These are phyloP conservation scores for Yasuhikotakia modesta DNA, from an alignment of 2,797 vertebrate genomes.

Conservation along the genomic window DNA sequence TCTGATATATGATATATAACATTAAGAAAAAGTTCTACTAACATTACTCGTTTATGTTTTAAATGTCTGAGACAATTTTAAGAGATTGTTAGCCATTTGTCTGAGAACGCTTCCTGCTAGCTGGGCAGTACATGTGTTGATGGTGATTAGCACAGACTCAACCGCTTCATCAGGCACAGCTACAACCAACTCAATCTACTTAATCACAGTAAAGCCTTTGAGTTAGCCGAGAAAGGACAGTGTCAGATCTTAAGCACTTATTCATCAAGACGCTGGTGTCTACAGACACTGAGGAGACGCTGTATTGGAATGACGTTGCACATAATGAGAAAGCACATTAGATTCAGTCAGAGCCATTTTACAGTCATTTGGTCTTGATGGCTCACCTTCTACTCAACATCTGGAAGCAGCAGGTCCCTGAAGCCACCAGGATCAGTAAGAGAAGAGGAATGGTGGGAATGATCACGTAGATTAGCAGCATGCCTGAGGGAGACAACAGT, in stretches of 20 bases:
- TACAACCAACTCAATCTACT: slow-evolving; percentile 36
- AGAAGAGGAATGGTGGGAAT: slow-evolving; percentile 94
- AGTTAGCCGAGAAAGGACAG: slow-evolving; percentile 3
- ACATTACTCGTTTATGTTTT: too few relatives aligned
- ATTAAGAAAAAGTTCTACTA: too few relatives aligned
- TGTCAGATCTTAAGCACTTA: slow-evolving; percentile 33
- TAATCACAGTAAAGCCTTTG: slow-evolving; percentile 36
- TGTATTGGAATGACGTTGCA: slow-evolving; percentile 27
- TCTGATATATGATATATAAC: too few relatives aligned
- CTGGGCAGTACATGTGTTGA: slow-evolving; percentile 14
- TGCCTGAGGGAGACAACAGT: slow-evolving; percentile 72
- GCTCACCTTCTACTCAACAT: slow-evolving; percentile 87
- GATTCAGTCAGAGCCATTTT: slow-evolving; percentile 17
- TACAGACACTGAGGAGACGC: background rate
- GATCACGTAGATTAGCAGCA: slow-evolving; percentile 91
- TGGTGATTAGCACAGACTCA: slow-evolving; percentile 38
- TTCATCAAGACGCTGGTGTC: slow-evolving; percentile 17
- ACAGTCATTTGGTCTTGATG: slow-evolving; percentile 30
- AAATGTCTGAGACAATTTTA: too few relatives aligned
- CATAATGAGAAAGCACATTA: slow-evolving; percentile 24
- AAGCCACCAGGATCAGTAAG: slow-evolving; percentile 92
- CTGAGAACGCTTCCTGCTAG: too few relatives aligned
- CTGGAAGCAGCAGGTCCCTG: slow-evolving; percentile 93
- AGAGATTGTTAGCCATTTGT: too few relatives aligned
- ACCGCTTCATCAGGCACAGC: slow-evolving; percentile 13